A percentile compares a stretch with the other conserved stretches of the same genome.
phyloP scores from a whole-genome alignment of 2,113 vertebrate species.

The Mionectes macconnelli region DNA sequence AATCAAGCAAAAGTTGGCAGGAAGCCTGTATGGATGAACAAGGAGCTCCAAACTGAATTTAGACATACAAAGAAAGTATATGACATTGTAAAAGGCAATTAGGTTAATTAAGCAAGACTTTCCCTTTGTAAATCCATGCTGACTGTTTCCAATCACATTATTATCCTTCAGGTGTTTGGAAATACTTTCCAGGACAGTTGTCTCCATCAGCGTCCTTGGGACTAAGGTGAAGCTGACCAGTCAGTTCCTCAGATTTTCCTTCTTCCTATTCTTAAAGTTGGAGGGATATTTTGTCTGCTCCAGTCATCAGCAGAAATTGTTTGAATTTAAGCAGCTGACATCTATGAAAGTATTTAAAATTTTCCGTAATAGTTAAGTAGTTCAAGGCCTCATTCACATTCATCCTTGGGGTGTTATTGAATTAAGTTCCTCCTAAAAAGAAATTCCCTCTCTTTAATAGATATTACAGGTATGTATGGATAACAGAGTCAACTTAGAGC shows the following conservation, averaged over 20 bases:
- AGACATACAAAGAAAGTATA: neutral
- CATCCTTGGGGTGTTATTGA: neutral
- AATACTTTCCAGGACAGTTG: neutral
- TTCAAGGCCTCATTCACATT: neutral
- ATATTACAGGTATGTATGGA: neutral
- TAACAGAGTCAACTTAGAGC: neutral
- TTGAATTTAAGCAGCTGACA: neutral
- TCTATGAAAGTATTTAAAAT: neutral
- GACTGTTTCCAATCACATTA: neutral
- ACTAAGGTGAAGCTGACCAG: neutral
- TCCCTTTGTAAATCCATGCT: neutral
- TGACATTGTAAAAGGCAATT: neutral
- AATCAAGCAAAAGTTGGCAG: neutral
- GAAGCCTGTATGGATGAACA: neutral
- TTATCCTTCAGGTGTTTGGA: neutral
- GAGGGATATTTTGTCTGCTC: neutral
- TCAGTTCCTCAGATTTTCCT: neutral
- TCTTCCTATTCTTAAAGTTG: neutral
- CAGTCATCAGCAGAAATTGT: neutral
- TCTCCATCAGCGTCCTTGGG: neutral
- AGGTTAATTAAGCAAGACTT: neutral
- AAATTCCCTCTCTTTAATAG: neutral
- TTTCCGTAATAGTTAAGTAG: neutral
- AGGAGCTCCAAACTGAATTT: neutral
- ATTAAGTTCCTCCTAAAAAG: neutral